phyloP scores from a whole-genome alignment of 1,140 invertebrate genomes.

The Pogonus chalceus region DNA sequence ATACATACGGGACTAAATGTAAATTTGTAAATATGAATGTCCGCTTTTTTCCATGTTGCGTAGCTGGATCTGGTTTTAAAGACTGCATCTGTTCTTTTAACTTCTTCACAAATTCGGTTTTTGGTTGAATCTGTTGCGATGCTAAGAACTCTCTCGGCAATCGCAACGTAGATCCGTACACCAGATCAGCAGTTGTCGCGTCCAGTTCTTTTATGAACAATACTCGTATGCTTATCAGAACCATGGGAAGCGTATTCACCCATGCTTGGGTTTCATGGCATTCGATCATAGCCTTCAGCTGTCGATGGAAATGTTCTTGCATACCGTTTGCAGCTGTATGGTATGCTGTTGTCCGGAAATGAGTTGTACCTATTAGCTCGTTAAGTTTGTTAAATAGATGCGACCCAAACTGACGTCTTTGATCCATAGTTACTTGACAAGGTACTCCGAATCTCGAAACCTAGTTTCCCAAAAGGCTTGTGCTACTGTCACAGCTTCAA shows the following conservation, averaged over 20 bases:
- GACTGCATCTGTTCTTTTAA: neutral
- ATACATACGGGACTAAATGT: neutral
- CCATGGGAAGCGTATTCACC: constrained; percentile 29
- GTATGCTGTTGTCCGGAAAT: constrained; percentile 21
- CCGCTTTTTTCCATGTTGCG: neutral
- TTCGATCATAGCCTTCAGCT: constrained; percentile 30
- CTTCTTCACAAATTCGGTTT: neutral
- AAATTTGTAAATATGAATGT: neutral
- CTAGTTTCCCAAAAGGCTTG: constrained; percentile 13
- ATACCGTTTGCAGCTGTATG: constrained; percentile 32
- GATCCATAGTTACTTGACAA: constrained; percentile 20
- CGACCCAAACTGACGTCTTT: constrained; percentile 25
- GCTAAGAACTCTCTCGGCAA: constrained; percentile 33
- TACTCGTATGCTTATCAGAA: constrained; percentile 33
- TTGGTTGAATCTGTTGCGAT: neutral
- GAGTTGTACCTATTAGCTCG: constrained; percentile 15
- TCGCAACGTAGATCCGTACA: constrained; percentile 25
- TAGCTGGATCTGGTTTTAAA: neutral
- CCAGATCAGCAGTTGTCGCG: constrained; percentile 26
- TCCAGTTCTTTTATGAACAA: constrained; percentile 29
- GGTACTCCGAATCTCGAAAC: constrained; percentile 25
- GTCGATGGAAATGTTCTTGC: constrained; percentile 32
- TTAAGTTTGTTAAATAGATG: constrained; percentile 18
- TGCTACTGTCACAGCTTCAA: neutral
- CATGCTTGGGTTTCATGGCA: constrained; percentile 25